phyloP scores from a whole-genome alignment of 2,113 vertebrate genomes.

The Limnothrissa miodon region DNA sequence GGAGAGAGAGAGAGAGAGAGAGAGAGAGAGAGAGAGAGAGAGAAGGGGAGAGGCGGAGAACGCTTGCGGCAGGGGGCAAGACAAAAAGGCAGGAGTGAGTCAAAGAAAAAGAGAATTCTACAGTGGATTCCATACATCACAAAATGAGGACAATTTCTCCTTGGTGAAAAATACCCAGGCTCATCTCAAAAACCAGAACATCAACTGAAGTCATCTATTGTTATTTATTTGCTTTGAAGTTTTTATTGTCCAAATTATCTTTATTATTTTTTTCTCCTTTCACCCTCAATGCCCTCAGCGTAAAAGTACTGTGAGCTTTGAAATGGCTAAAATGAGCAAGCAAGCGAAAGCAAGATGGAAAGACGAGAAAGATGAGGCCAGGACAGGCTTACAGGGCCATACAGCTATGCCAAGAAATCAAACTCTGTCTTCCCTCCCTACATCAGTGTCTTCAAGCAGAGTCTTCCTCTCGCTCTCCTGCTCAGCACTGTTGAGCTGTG shows the following conservation, averaged over 20 bases:
- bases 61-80: neutral
- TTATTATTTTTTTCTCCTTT: neutral
- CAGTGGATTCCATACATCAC: neutral
- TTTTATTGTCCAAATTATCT: neutral
- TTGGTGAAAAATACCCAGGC: neutral
- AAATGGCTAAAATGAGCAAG: neutral
- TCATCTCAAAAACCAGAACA: neutral
- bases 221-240: neutral
- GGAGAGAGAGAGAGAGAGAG: neutral
- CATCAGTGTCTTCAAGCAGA: neutral
- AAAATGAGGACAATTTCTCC: neutral
- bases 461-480: neutral
- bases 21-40: neutral
- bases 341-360: neutral
- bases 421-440: conserved; percentile 22
- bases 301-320: neutral
- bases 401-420: conserved; percentile 27
- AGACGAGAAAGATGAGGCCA: neutral
- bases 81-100: neutral
- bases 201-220: neutral
- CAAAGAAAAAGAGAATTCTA: neutral
- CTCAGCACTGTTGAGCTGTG: neutral
- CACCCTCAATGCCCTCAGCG: neutral
- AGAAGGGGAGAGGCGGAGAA: neutral
- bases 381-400: conserved; percentile 33